Evolutionary conservation across 2,888 invertebrate genomes (phyloP), one percentile per base, ranked within the genome.

Genomic region (Dasypogon diadema): DNA sequence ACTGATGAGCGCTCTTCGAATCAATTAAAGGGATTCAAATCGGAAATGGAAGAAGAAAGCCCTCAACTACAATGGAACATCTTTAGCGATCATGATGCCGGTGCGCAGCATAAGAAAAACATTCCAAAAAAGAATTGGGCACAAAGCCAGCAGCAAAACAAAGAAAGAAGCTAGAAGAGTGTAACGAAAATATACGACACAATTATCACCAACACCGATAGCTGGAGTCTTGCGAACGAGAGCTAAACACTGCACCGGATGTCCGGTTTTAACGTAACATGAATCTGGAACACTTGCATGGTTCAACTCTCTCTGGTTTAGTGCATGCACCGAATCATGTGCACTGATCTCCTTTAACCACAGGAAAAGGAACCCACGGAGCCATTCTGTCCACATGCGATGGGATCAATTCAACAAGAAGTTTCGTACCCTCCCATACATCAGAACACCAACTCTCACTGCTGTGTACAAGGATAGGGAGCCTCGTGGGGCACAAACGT

Each of bases 261-360:
- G 77, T 77, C 77, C 77, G 75, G 77, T 77, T 58, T 77, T 65
- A 74, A 60, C 75, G 60, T 75, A 77, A 77, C 55, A 77, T 58
- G 75, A 77, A 77, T 76, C 77, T 76, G 68, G 76, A 77, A 76
- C 77, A 77, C 75, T 77, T 76, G 76, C 65, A 73, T 26, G 73
- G 72, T 68, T 73, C 73, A 75, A 60, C 63, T 77, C 60, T 51
- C 48, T 68, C 42, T 30, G 18, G 42, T 26, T 16, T 56, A 30
- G 24, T 42, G 58, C 46, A 42, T 26, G 73, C 46, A 30, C 54
- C 54, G n/a, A 48, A 54, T 22, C 8, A 54, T 54, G 18, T 14
- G 51, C 34, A 54, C 21, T 34, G 51, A 34, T 70, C 70, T 54
- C 70, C 51, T 70, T 54, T 34, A 54, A 54, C 26, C 70, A 30